Conservation (phyloP, 2,888 invertebrate species). For the Trachelus tabidus region DNA sequence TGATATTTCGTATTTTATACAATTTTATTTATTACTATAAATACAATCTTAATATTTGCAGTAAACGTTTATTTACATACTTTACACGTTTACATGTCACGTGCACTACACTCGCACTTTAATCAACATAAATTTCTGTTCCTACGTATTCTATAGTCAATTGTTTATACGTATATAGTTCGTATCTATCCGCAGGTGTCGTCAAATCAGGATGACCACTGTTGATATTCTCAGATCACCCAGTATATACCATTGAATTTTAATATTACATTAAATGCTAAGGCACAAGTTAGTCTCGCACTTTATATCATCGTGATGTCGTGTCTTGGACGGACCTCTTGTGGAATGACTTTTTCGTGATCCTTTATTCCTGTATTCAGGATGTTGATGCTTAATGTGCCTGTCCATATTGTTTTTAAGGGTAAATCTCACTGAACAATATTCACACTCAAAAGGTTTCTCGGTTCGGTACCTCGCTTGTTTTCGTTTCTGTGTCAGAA, state of each 20-base stretch:
- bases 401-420: conserved; percentile 94
- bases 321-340: conserved; percentile 67
- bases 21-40: not conserved
- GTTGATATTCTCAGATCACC: not conserved
- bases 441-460: conserved; percentile 89
- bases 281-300: conserved; percentile 21
- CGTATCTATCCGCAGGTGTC: not conserved
- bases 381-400: conserved; percentile 94
- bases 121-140: not conserved
- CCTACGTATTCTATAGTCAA: not conserved
- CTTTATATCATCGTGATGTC: conserved; percentile 49
- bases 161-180: not conserved
- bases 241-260: conserved; percentile 18
- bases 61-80: not conserved
- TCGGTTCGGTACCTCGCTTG: conserved; percentile 91
- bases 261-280: conserved; percentile 35
- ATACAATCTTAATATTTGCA: not conserved
- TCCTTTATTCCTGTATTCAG: conserved; percentile 87
- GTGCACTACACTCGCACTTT: not conserved
- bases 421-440: conserved; percentile 91
- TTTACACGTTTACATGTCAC: not conserved
- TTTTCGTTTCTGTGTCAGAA: conserved; percentile 91
- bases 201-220: not conserved
- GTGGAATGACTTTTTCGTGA: conserved; percentile 73
- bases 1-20: not conserved